phyloP scores from a whole-genome alignment of 2,888 invertebrate species.

The Tachystola acroxantha region DNA sequence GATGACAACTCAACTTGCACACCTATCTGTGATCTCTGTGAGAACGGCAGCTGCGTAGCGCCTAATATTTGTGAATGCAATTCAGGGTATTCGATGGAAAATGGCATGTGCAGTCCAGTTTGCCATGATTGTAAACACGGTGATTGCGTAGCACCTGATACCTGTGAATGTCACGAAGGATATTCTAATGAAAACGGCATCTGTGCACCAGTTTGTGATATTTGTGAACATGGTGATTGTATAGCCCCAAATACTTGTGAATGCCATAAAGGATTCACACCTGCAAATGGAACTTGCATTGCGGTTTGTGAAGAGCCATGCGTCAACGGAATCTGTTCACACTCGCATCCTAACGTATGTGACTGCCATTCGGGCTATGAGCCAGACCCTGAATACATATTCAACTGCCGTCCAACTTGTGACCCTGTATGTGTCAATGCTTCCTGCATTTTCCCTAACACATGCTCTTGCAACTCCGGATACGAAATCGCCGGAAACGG shows the following conservation, averaged over 20 bases:
- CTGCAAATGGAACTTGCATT: constrained; percentile 22
- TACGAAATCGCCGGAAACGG: constrained; percentile 19
- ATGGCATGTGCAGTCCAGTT: constrained; percentile 19
- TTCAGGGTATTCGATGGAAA: constrained; percentile 19
- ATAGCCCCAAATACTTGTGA: constrained; percentile 79
- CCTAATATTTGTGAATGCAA: constrained; percentile 23
- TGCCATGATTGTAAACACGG: constrained; percentile 18
- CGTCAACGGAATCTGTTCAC: constrained; percentile 23
- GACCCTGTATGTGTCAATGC: constrained; percentile 30
- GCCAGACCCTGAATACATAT: constrained; percentile 13
- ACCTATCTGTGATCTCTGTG: constrained; percentile 31
- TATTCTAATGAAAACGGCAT: constrained; percentile 17
- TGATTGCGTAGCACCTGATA: constrained; percentile 36
- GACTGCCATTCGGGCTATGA: constrained; percentile 11
- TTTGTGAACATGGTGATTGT: constrained; percentile 28
- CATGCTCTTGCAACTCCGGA: constrained; percentile 28
- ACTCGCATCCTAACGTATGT: constrained; percentile 12
- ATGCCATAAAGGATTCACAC: constrained; percentile 73
- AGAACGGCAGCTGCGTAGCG: constrained; percentile 34
- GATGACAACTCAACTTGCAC: constrained; percentile 26
- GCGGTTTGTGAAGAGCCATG: constrained; percentile 20
- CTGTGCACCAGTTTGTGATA: constrained; percentile 16
- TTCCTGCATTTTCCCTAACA: constrained; percentile 29
- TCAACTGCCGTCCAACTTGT: constrained; percentile 27
- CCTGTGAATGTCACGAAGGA: constrained; percentile 62